Evolutionary conservation across 2,113 vertebrate genomes (phyloP), one percentile per base, ranked within the genome.

Genomic region (Raja brachyura): DNA sequence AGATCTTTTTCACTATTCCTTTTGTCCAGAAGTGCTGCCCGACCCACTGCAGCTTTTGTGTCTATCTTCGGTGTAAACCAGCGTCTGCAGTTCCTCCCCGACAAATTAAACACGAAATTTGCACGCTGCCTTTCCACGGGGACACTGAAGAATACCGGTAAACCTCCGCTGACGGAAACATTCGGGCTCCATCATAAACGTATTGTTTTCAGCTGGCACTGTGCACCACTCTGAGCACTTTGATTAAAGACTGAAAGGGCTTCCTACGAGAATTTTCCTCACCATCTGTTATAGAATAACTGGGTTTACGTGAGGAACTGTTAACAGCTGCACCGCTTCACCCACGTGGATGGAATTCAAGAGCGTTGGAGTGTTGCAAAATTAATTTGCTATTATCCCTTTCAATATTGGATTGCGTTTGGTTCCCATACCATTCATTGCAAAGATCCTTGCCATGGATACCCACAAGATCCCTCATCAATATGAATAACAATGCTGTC

Each of bases 231-330:
- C 90, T 92, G 31, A 92, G 68, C 63, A 28, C 90, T 92, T 70
- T 92, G 90, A 92, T 92, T 92, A 92, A 92, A 92, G 90, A 74
- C 33, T 92, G 90, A 74, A 73, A 92, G 90, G 90, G 48, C 22
- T 92, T 73, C 20, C 39, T 74, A 20, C 33, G 48, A 16, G 90
- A 73, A 54, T 92, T 33, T 73, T 73, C 66, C 66, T 92, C 10
- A 11, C 90, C 90, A 92, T 92, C 90, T 92, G 90, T 92, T 22
- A 14, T 9, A 92, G 68, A 74, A 70, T 92, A 92, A 74, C 90
- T 54, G 90, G 39, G 90, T 73, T 68, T 92, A 48, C 5, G 68
- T 28, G 73, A 28, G 90, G 73, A 28, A 16, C 90, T 74, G 90
- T 54, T 70, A 48, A 74, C 90, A 92, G 90, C 90, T 73, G 90